Percentiles rank a stretch among this genome's conserved stretches.
Conservation (phyloP, 2,797 vertebrate species). For the Eptatretus atami region DNA sequence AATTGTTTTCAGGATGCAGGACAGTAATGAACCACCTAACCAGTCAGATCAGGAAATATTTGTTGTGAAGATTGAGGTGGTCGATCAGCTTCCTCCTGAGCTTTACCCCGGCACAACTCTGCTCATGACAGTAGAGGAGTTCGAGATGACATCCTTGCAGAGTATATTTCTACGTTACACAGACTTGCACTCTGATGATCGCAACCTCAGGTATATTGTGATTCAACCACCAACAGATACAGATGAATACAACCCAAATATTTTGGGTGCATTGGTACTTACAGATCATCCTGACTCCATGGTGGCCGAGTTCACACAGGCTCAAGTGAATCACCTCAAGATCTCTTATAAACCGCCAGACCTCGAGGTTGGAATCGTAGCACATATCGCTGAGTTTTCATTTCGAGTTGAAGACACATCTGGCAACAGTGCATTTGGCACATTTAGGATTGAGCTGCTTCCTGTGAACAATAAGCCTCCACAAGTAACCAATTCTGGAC, state of each 20-base stretch:
- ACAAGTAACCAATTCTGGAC: constrained; percentile 32
- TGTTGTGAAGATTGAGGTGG: constrained; percentile 27
- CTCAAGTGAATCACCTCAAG: constrained; percentile 46
- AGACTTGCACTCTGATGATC: constrained; percentile 41
- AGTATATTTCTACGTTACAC: constrained; percentile 30
- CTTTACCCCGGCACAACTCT: constrained; percentile 27
- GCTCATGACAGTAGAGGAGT: constrained; percentile 40
- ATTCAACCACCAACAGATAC: constrained; percentile 27
- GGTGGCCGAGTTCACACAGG: constrained; percentile 37
- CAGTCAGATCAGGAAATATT: constrained; percentile 30
- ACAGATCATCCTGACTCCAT: constrained; percentile 22
- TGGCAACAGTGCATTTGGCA: constrained; percentile 26
- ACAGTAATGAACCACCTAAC: constrained; percentile 45
- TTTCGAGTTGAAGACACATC: constrained; percentile 36
- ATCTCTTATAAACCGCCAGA: constrained; percentile 36
- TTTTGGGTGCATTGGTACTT: constrained; percentile 29
- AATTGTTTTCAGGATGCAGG: constrained; percentile 34
- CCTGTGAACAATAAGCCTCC: constrained; percentile 44
- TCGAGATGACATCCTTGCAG: constrained; percentile 32
- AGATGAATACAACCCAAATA: constrained; percentile 30
- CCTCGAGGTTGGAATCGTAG: constrained; percentile 34
- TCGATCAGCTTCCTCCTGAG: constrained; percentile 28
- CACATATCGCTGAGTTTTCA: constrained; percentile 36
- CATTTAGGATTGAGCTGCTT: constrained; percentile 42
- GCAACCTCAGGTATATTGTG: constrained; percentile 34